phyloP scores from a whole-genome alignment of 2,888 invertebrate species.

The Eledona agricola region DNA sequence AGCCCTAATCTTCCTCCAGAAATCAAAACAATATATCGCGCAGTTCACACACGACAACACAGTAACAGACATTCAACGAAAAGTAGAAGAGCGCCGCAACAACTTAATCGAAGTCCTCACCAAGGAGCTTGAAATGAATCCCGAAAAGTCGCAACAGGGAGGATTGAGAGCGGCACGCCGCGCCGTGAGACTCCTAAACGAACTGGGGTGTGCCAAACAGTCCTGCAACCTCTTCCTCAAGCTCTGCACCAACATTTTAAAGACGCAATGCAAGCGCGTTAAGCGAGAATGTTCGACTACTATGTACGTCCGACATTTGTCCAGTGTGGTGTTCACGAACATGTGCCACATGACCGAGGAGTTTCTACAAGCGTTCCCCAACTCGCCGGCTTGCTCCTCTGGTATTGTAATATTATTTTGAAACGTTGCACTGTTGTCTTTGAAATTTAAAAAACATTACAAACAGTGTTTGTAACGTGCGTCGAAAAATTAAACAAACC shows the following conservation, averaged over 20 bases:
- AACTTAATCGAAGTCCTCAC: constrained; percentile 86
- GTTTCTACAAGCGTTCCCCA: constrained; percentile 83
- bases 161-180: constrained; percentile 85
- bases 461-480: no score
- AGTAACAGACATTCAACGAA: constrained; percentile 65
- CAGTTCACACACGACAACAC: constrained; percentile 55
- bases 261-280: constrained; percentile 81
- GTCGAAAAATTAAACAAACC: no score
- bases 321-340: constrained; percentile 85
- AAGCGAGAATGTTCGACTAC: constrained; percentile 82
- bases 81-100: constrained; percentile 75
- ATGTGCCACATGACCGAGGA: constrained; percentile 71
- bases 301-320: constrained; percentile 81
- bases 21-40: constrained; percentile 67
- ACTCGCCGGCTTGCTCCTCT: constrained; percentile 76
- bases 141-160: constrained; percentile 90
- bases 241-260: constrained; percentile 82
- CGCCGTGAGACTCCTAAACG: constrained; percentile 84
- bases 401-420: constrained; percentile 61
- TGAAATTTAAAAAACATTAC: no score
- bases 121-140: constrained; percentile 87
- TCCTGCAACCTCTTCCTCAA: constrained; percentile 85
- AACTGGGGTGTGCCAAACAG: constrained; percentile 76
- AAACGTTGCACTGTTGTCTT: neutral
- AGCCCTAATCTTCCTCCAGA: constrained; percentile 83